Evolutionary conservation across 2,888 invertebrate species (phyloP).

Genomic region (Nebria brevicollis): DNA sequence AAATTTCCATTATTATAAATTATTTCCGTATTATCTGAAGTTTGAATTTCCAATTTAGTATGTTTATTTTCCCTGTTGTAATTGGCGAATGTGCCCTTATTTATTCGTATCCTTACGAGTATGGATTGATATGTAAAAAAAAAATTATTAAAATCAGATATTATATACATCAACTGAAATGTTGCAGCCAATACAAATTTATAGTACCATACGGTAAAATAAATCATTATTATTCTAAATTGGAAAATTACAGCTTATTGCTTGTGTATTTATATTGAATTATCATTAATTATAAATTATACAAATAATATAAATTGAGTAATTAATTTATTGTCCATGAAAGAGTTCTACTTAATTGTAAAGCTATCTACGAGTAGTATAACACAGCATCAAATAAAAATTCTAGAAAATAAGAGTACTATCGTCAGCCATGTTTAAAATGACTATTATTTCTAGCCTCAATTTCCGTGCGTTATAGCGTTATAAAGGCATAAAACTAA

Average conservation of each 20-base stretch:
- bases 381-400: conserved; percentile 14
- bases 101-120: not conserved
- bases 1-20: conserved; percentile 29
- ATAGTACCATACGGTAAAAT: too few species aligned
- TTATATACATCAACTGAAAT: too few species aligned
- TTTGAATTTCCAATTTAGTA: not conserved
- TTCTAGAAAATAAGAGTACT: not conserved
- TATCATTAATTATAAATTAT: too few species aligned
- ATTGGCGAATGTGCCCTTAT: not conserved
- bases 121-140: too few species aligned
- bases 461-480: not conserved
- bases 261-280: too few species aligned
- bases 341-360: not conserved
- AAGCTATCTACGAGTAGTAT: not conserved
- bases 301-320: too few species aligned
- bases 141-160: too few species aligned
- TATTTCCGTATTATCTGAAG: conserved; percentile 6
- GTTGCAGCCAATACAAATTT: too few species aligned
- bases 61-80: not conserved
- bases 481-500: not conserved
- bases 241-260: too few species aligned
- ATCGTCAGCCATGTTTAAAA: not conserved
- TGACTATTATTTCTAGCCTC: not conserved
- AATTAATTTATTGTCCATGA: not conserved
- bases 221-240: too few species aligned